Conservation (phyloP, 53 echinoderm and acorn worm species). For the Mesocentrotus franciscanus region DNA sequence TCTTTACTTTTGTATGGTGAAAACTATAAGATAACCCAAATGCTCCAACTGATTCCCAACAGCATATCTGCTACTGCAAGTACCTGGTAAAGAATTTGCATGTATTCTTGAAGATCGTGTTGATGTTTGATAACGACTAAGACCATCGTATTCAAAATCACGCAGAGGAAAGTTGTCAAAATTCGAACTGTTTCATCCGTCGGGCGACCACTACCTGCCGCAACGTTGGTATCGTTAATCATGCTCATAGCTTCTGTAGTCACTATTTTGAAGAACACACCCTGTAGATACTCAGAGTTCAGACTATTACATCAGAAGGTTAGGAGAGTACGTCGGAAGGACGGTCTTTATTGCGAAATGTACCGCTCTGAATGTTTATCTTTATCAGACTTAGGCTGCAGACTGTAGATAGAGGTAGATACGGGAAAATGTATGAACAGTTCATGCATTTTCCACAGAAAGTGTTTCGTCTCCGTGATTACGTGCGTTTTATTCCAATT, state of each 20-base stretch:
- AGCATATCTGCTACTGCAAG: background rate
- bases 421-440: background rate
- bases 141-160: background rate
- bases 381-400: background rate
- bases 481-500: background rate
- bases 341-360: background rate
- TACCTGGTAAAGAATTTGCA: background rate
- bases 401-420: background rate
- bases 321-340: background rate
- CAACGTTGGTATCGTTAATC: background rate
- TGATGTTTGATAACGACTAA: background rate
- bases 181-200: background rate
- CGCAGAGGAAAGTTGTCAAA: background rate
- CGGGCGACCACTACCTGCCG: background rate
- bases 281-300: background rate
- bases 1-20: background rate
- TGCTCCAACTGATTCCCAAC: slow-evolving; percentile 6
- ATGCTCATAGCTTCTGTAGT: background rate
- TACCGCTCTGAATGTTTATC: background rate
- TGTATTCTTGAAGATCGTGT: background rate
- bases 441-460: background rate
- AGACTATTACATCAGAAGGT: too few species aligned
- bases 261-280: background rate
- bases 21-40: background rate
- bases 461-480: background rate